Evolutionary conservation across 1,140 invertebrate genomes (phyloP), one percentile per base, ranked within the genome.

Genomic region (Drosophila setifemur): DNA sequence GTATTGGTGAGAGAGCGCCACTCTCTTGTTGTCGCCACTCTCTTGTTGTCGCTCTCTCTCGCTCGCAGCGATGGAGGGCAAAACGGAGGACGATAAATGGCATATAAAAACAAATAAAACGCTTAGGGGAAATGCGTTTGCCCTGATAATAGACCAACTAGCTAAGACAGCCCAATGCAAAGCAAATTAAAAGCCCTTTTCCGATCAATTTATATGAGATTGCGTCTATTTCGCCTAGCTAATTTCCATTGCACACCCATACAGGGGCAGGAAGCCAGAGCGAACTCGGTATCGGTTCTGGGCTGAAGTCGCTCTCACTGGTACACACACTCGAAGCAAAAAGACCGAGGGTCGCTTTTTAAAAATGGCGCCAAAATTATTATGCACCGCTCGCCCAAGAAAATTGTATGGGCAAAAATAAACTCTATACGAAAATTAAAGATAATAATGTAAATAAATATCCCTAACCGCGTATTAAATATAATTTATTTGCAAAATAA

Each of bases 41-140:
- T n/a, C n/a, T n/a, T n/a, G n/a, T n/a, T n/a, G n/a, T n/a, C 47
- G 23, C 33, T 28, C 37, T 3, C 23, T 47, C 21, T 50, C 43
- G 14, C 11, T 12, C 14, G n/a, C 21, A 9, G 19, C 35, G 35
- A 18, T 12, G 21, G n/a, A 19, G 29, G 48, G 25, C 43, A 74
- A 74, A 57, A 43, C 40, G 23, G 50, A 66, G 48, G 55, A 53
- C 42, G 57, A 66, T 63, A 85, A 83, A 73, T 57, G 35, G 45
- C 55, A 40, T 74, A 50, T 83, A 83, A 83, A 83, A 83, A 83
- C 78, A 83, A 83, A 83, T 83, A 85, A 78, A 70, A 47, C 63
- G 69, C 52, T 49, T 73, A 69, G 33, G 43, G 21, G 19, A 52
- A 60, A 49, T 63, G 31, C 31, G 54, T 50, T 57, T 47, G 40